Percentiles rank a stretch among this genome's conserved stretches.
Evolutionary conservation across 2,888 invertebrate species (phyloP).

Genomic region (Zootermopsis nevadensis): DNA sequence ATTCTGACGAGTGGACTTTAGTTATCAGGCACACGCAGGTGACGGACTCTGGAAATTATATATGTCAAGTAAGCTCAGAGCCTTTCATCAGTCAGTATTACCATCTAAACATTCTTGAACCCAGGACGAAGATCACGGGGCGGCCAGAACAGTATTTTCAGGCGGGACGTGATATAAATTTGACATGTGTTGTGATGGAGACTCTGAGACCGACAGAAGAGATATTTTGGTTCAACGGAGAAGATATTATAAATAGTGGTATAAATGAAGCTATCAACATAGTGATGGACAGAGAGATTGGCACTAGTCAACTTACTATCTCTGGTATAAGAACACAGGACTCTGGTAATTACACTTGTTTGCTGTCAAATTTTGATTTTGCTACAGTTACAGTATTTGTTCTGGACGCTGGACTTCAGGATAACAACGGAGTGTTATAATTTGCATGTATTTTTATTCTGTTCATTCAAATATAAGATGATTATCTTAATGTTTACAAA

Average conservation of each 20-base stretch:
- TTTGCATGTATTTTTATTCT: no score
- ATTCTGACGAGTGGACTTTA: constrained; percentile 14
- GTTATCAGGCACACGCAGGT: background rate
- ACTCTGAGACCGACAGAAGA: background rate
- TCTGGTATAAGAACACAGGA: background rate
- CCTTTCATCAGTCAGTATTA: constrained; percentile 2
- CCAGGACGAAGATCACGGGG: background rate
- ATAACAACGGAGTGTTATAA: no score
- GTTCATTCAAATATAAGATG: no score
- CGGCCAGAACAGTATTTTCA: background rate
- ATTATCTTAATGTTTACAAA: no score
- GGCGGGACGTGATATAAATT: background rate
- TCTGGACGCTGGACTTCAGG: no score
- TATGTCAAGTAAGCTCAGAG: constrained; percentile 14
- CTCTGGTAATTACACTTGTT: background rate
- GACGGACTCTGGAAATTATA: constrained; percentile 1
- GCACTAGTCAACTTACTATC: background rate
- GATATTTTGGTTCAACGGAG: background rate
- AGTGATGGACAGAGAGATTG: no score
- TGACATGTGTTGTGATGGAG: background rate
- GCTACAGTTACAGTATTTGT: no score
- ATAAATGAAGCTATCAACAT: background rate
- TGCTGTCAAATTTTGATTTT: background rate
- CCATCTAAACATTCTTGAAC: background rate
- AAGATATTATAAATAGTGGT: background rate